Evolutionary conservation across 2,888 invertebrate genomes (phyloP).

Genomic region (Hecatera dysodea): DNA sequence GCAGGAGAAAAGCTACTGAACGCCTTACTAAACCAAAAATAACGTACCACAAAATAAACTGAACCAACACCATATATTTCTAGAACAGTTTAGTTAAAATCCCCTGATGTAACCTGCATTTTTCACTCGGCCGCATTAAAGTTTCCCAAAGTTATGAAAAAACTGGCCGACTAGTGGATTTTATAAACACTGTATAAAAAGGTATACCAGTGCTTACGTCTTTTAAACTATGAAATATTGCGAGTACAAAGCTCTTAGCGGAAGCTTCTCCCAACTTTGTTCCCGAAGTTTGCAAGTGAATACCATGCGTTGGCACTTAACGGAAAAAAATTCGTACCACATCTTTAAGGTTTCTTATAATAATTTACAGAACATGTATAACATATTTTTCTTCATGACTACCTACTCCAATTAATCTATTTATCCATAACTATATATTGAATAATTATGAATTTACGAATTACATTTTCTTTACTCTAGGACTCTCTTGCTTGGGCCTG

Average conservation of each 20-base stretch:
- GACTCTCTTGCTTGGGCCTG: neutral
- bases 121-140: constrained; percentile 53
- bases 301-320: constrained; percentile 72
- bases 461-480: neutral
- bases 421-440: too few relatives aligned
- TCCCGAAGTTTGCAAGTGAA: constrained; percentile 69
- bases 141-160: constrained; percentile 61
- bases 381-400: neutral
- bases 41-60: constrained; percentile 26
- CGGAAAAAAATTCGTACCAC: constrained; percentile 60
- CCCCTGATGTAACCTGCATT: constrained; percentile 37
- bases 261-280: constrained; percentile 71
- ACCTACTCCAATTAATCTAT: neutral
- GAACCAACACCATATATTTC: constrained; percentile 10
- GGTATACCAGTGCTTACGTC: constrained; percentile 73
- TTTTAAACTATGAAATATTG: constrained; percentile 80
- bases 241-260: constrained; percentile 76
- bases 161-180: constrained; percentile 67
- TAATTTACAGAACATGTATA: constrained; percentile 31
- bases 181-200: constrained; percentile 75
- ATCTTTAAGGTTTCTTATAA: constrained; percentile 49
- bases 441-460: too few relatives aligned
- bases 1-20: constrained; percentile 4
- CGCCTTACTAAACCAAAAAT: constrained; percentile 31
- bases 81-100: constrained; percentile 43